Evolutionary conservation across 2,888 invertebrate genomes (phyloP), one percentile per base, ranked within the genome.

Genomic region (Vandiemenella viatica): DNA sequence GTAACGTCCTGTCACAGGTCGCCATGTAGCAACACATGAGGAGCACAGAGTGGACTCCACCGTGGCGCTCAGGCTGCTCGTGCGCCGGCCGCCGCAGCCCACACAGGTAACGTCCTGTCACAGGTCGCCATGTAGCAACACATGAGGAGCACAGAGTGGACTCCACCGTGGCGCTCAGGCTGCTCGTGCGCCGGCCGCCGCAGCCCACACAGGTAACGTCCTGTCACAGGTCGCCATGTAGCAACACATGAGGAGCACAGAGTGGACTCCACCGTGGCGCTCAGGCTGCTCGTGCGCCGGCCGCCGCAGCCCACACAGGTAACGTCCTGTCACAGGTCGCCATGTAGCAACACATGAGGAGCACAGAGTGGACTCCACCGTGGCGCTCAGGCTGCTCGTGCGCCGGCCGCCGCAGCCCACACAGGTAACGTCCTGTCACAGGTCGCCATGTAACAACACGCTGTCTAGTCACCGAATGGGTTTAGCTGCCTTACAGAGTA

Each of bases 111-210:
- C n/a, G n/a, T n/a, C n/a, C n/a, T 47, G 15, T 47, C 50, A 22
- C 20, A 37, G 41, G 43, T 37, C 26, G 44, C 26, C 21, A n/a
- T n/a, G n/a, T n/a, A n/a, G n/a, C n/a, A n/a, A n/a, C 76, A 79
- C 50, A 77, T 91, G 75, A 89, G 88, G 4, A 77, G 90, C 61
- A 79, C 87, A 59, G 89, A 91, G 60, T 90, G 67, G 88, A 90
- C 61, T 84, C 85, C 8, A 85, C 86, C 62, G 82, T 90, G 58
- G 83, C 81, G 46, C 78, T 90, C 55, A 80, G 80, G 57, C 68
- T 90, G 52, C 68, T 79, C 53, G 80, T 90, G 19, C 73, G 81
- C 52, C 82, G 67, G 83, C 46, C 76, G 79, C 0, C 74, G 74
- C 62, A n/a, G n/a, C 70, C 71, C 61, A 71, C 72, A 8, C 70